These are phyloP conservation scores for Pipistrellus nathusii DNA, from an alignment of 2,797 vertebrate species.

Conservation along the genomic window DNA sequence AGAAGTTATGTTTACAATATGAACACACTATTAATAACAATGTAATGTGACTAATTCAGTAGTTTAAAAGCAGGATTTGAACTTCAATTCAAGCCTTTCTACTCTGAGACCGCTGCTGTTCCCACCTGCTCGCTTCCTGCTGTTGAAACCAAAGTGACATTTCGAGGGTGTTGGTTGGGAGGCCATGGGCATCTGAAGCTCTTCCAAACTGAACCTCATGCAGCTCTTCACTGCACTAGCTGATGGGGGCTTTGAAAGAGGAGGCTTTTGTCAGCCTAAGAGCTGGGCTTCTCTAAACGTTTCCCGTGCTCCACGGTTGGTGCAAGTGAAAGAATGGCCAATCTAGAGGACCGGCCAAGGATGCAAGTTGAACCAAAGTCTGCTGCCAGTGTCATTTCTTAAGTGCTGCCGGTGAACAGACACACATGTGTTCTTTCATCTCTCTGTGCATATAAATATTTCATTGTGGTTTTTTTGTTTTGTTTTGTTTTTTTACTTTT, in stretches of 20 bases:
- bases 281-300: background rate
- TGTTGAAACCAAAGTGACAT: background rate
- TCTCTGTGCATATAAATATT: background rate
- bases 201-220: background rate
- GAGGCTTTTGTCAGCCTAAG: background rate
- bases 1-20: background rate
- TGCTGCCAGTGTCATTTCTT: background rate
- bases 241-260: no score
- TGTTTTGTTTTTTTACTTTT: background rate
- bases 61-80: slow-evolving; percentile 28
- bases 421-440: background rate
- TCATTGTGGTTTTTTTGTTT: background rate
- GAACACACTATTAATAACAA: background rate
- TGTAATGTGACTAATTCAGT: background rate
- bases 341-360: background rate
- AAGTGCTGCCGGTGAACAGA: background rate
- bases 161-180: background rate
- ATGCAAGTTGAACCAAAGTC: background rate
- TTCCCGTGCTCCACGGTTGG: background rate
- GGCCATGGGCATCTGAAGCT: background rate
- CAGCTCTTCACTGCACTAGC: background rate
- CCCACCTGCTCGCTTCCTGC: background rate
- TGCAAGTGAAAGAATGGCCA: background rate
- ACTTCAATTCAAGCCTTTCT: background rate
- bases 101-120: background rate